Percentiles rank a stretch among this genome's conserved stretches.
These are phyloP conservation scores for Penaeus chinensis DNA, from an alignment of 1,140 invertebrate genomes.

Conservation along the genomic window DNA sequence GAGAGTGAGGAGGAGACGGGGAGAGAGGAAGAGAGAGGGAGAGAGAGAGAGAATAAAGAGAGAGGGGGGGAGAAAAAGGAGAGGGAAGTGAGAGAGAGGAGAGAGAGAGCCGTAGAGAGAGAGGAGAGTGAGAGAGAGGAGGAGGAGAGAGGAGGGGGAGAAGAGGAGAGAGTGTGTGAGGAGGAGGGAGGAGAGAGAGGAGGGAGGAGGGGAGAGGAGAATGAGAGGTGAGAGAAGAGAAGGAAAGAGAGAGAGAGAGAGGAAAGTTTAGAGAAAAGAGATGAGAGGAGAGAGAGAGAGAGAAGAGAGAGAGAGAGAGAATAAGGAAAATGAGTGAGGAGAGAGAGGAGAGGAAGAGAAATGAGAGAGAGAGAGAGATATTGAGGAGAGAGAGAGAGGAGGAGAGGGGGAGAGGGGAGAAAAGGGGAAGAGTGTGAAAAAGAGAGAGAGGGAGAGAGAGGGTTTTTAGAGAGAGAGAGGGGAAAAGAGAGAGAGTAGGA, in stretches of 20 bases:
- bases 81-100: too few relatives aligned
- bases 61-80: too few relatives aligned
- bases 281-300: not conserved
- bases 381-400: not conserved
- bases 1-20: too few relatives aligned
- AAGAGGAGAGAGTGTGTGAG: not conserved
- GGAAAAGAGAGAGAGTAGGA: not conserved
- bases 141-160: not conserved
- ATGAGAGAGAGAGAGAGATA: too few relatives aligned
- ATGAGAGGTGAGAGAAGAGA: not conserved
- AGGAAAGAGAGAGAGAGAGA: not conserved
- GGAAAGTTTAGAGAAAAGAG: not conserved
- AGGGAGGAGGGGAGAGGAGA: not conserved
- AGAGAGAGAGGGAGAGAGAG: not conserved
- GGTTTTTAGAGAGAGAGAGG: too few relatives aligned
- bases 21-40: too few relatives aligned
- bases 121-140: not conserved
- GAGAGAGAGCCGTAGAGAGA: too few relatives aligned
- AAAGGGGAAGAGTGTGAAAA: too few relatives aligned
- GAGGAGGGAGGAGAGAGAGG: not conserved
- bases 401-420: not conserved
- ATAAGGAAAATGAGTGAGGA: not conserved
- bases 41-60: too few relatives aligned
- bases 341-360: not conserved
- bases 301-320: slow-evolving; percentile 6